phyloP scores from a whole-genome alignment of 37 sponge, comb jelly and placozoan genomes.

The Oopsacas minuta region DNA sequence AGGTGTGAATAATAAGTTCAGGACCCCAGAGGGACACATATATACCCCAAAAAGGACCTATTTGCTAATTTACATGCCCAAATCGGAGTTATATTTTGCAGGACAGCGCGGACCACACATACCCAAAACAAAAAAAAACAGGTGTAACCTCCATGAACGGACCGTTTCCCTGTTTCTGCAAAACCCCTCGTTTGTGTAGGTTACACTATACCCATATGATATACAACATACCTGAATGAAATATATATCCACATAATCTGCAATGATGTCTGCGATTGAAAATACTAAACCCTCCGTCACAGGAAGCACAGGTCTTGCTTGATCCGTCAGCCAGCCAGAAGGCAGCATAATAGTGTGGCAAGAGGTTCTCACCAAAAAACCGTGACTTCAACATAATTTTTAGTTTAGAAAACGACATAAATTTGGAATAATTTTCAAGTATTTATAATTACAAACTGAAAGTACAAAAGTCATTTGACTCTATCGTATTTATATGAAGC shows the following conservation, averaged over 20 bases:
- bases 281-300: neutral
- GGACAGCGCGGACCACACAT: no score
- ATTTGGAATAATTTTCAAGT: neutral
- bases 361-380: neutral
- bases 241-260: neutral
- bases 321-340: neutral
- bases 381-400: constrained; percentile 12
- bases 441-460: neutral
- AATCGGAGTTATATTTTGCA: no score
- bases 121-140: no score
- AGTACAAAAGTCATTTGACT: neutral
- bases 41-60: no score
- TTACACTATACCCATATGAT: neutral
- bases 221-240: constrained; percentile 5
- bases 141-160: no score
- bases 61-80: no score
- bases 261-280: neutral
- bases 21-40: no score
- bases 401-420: neutral
- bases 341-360: neutral
- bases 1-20: no score
- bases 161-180: no score
- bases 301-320: neutral
- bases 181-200: no score
- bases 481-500: neutral